Percentiles rank a stretch among this genome's conserved stretches.
phyloP scores from a whole-genome alignment of 2,797 vertebrate genomes.

The Myotis planiceps region DNA sequence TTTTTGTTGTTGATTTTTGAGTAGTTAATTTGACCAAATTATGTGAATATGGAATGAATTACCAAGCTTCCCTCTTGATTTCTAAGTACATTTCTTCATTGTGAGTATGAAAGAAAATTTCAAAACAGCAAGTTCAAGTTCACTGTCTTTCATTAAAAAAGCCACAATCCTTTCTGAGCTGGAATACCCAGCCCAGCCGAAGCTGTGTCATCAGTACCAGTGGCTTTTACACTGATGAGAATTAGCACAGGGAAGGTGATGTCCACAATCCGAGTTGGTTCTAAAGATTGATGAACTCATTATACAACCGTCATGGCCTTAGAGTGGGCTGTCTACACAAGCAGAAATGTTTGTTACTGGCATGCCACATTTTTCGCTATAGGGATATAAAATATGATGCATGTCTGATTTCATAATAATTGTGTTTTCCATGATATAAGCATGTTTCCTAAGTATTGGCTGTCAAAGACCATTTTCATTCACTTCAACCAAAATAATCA shows the following conservation, averaged over 20 bases:
- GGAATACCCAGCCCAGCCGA: background rate
- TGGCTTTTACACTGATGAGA: background rate
- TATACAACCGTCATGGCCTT: background rate
- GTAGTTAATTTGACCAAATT: background rate
- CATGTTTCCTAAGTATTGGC: background rate
- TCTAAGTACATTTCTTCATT: background rate
- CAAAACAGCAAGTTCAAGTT: background rate
- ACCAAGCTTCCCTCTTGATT: background rate
- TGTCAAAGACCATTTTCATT: background rate
- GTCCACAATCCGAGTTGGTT: background rate
- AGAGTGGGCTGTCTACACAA: background rate
- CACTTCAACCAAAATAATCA: background rate
- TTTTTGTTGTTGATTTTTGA: background rate
- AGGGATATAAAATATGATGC: background rate
- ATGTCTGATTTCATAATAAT: background rate
- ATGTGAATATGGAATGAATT: background rate
- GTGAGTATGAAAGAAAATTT: background rate
- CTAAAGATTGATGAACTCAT: background rate
- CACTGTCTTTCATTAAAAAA: background rate
- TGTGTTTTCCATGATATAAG: background rate
- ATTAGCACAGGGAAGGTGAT: background rate
- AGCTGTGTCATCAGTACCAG: background rate
- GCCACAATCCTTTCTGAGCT: background rate
- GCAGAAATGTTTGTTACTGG: background rate
- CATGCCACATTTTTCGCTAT: background rate